Conservation (phyloP, 2,797 vertebrate species). For the Pitangus sulphuratus region DNA sequence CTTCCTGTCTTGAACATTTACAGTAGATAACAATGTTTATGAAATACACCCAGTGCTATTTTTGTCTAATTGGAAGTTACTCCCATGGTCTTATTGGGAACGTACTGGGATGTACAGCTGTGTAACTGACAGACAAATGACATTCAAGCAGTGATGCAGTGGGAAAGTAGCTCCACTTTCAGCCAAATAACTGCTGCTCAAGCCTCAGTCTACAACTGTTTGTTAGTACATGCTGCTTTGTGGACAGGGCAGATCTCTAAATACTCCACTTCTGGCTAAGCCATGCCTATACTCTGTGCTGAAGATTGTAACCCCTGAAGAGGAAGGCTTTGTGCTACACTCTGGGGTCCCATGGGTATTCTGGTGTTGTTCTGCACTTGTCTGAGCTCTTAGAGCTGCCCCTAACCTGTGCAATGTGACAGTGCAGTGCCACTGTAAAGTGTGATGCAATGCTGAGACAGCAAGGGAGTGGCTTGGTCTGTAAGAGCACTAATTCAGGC, state of each 20-base stretch:
- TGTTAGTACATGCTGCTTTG: not conserved
- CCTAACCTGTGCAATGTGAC: not conserved
- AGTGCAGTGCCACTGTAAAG: not conserved
- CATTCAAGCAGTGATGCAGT: not conserved
- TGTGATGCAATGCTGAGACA: fast-evolving
- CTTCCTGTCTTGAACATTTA: not conserved
- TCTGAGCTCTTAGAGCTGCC: not conserved
- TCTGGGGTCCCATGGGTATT: not conserved
- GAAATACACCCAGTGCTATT: not conserved
- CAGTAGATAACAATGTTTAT: not conserved
- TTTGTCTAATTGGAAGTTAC: not conserved
- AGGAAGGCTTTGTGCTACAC: not conserved
- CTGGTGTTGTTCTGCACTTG: not conserved
- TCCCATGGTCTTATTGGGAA: not conserved
- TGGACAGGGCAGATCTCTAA: not conserved
- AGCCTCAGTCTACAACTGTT: not conserved
- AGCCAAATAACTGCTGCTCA: not conserved
- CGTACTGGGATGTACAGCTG: not conserved
- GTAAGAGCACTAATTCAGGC: not conserved
- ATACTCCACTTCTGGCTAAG: not conserved
- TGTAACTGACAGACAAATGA: not conserved
- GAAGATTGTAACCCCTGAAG: not conserved
- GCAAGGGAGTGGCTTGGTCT: not conserved
- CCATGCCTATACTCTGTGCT: not conserved
- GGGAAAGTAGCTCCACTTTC: not conserved